Evolutionary conservation across 2,888 invertebrate genomes (phyloP).

Genomic region (Oscheius sp.): DNA sequence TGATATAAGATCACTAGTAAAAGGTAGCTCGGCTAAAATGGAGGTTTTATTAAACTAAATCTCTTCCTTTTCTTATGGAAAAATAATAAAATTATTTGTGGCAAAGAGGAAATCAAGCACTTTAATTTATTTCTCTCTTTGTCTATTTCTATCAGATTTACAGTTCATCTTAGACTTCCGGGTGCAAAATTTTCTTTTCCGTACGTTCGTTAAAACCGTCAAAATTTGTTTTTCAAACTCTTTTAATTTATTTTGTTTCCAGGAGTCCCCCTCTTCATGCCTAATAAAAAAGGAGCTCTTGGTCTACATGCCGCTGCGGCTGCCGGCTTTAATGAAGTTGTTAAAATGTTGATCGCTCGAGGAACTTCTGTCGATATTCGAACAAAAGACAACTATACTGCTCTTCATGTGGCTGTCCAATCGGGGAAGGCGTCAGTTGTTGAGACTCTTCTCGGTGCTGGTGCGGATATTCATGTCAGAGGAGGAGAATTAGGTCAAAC

Average conservation of each 20-base stretch:
- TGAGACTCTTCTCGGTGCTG: constrained; percentile 83
- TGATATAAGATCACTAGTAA: too few relatives aligned
- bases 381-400: constrained; percentile 97
- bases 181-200: too few relatives aligned
- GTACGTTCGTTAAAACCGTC: too few relatives aligned
- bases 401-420: constrained; percentile 91
- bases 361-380: constrained; percentile 95
- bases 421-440: constrained; percentile 71
- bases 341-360: constrained; percentile 84
- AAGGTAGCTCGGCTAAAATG: too few relatives aligned
- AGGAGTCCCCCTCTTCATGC: constrained; percentile 96
- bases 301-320: constrained; percentile 97
- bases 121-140: too few relatives aligned
- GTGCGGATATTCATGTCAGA: constrained; percentile 94
- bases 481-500: constrained; percentile 83
- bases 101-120: too few relatives aligned
- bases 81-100: too few relatives aligned
- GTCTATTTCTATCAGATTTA: too few relatives aligned
- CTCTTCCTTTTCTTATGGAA: too few relatives aligned
- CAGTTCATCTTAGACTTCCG: background rate
- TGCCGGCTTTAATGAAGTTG: constrained; percentile 87
- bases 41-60: too few relatives aligned
- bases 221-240: too few relatives aligned
- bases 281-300: constrained; percentile 96
- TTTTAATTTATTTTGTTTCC: background rate